These are phyloP conservation scores for Agrilus planipennis DNA, from an alignment of 1,140 invertebrate species.

Conservation along the genomic window DNA sequence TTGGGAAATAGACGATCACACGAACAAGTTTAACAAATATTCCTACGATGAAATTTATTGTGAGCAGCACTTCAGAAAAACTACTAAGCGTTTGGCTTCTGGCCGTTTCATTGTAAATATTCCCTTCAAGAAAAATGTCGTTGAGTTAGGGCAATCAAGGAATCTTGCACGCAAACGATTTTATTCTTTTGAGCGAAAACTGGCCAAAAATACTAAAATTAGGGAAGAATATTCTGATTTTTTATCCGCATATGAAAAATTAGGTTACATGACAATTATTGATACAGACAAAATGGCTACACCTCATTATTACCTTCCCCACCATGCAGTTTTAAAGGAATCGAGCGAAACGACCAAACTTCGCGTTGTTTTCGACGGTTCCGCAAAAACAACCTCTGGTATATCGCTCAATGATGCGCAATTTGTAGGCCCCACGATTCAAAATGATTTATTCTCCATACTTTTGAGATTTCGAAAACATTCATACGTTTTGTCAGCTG, in stretches of 20 bases:
- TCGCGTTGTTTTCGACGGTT: slow-evolving; percentile 32
- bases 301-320: background rate
- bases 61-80: too few relatives aligned
- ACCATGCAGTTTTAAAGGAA: slow-evolving; percentile 2
- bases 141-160: too few relatives aligned
- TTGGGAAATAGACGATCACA: slow-evolving; percentile 8
- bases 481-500: slow-evolving; percentile 26
- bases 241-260: background rate
- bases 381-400: slow-evolving; percentile 20
- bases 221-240: background rate
- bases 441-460: slow-evolving; percentile 27
- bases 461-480: slow-evolving; percentile 32
- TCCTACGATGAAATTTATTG: too few relatives aligned
- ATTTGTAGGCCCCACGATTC: slow-evolving; percentile 28
- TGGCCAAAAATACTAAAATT: background rate
- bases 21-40: slow-evolving; percentile 21
- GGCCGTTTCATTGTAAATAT: too few relatives aligned
- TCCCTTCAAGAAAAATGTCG: too few relatives aligned
- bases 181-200: background rate
- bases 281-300: background rate
- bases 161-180: too few relatives aligned
- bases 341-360: slow-evolving; percentile 24
- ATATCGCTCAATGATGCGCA: slow-evolving; percentile 30
- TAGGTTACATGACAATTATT: slow-evolving; percentile 5
- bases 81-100: too few relatives aligned